Base-by-base conservation (phyloP, 2,888 invertebrate species). In the Venustoraphidia nigricollis region DNA sequence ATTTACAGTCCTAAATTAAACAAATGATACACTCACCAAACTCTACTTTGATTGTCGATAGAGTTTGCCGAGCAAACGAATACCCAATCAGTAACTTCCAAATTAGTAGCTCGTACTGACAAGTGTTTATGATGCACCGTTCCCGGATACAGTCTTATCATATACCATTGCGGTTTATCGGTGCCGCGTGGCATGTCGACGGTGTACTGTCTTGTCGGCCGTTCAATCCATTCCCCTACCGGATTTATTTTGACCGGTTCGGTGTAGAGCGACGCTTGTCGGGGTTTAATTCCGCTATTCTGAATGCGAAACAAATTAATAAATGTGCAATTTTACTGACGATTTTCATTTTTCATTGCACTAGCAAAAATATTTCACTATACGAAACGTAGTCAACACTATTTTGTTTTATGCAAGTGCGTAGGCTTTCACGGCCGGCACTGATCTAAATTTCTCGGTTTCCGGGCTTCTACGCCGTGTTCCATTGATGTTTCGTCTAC, bases 1-100 rank as follows among this genome's bases (percentile, higher is more conserved):
- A n/a, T n/a, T n/a, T n/a, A n/a, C n/a, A n/a, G n/a, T n/a, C n/a
- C n/a, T n/a, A n/a, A n/a, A n/a, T n/a, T n/a, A n/a, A n/a, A n/a
- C n/a, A n/a, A n/a, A n/a, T n/a, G n/a, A n/a, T n/a, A n/a, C 9
- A 61, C 66, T 67, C 67, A 81, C 82, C 83, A 84, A 60, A 75
- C 70, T 71, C 77, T 69, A 52, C 73, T 69, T 10, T 68, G 62
- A 17, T 67, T 67, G 56, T 70, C 65, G 1, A 76, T 66, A 35
- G 67, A 65, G 51, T 73, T 70, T 1, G 83, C 81, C 48, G 75
- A 72, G 59, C 89, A 90, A 11, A 79, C 83, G 60, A 79, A 87
- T 13, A 89, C 64, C 90, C 90, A 91, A 53, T 86, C 81, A 41
- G 71, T 75, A 27, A 74, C 72, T 44, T 79, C 77, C 10, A 83